phyloP scores from a whole-genome alignment of 2,888 invertebrate species.

The Ischnus inquisitorius region DNA sequence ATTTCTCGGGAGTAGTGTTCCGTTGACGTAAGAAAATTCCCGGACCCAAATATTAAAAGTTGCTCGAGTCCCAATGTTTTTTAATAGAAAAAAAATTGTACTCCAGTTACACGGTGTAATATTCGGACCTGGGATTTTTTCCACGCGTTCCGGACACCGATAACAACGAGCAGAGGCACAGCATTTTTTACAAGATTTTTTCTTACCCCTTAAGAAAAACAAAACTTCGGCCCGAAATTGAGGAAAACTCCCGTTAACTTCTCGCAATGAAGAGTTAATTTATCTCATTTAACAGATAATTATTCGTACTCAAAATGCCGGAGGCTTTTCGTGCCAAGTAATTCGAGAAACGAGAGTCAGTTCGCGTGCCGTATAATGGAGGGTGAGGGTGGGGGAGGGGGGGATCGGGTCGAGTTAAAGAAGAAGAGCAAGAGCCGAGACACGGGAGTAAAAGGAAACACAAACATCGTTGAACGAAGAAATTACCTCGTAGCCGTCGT shows the following conservation, averaged over 20 bases:
- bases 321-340: constrained; percentile 5
- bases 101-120: too few species aligned
- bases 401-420: neutral
- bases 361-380: constrained; percentile 10
- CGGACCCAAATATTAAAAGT: too few species aligned
- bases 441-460: constrained; percentile 18
- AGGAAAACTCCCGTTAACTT: neutral
- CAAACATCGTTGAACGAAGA: constrained; percentile 54
- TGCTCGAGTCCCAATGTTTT: too few species aligned
- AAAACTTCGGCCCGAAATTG: too few species aligned
- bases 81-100: too few species aligned
- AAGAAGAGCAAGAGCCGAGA: constrained; percentile 40
- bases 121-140: too few species aligned
- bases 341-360: constrained; percentile 1
- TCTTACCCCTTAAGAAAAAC: too few species aligned
- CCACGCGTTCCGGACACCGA: too few species aligned
- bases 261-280: neutral
- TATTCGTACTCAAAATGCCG: constrained; percentile 3
- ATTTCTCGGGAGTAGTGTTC: too few species aligned
- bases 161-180: too few species aligned
- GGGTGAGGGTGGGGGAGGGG: neutral
- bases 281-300: neutral
- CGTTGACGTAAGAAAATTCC: too few species aligned
- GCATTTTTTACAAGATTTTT: too few species aligned
- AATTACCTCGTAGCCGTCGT: constrained; percentile 58